phyloP scores from a whole-genome alignment of 2,888 invertebrate genomes.

The Thyatira batis region DNA sequence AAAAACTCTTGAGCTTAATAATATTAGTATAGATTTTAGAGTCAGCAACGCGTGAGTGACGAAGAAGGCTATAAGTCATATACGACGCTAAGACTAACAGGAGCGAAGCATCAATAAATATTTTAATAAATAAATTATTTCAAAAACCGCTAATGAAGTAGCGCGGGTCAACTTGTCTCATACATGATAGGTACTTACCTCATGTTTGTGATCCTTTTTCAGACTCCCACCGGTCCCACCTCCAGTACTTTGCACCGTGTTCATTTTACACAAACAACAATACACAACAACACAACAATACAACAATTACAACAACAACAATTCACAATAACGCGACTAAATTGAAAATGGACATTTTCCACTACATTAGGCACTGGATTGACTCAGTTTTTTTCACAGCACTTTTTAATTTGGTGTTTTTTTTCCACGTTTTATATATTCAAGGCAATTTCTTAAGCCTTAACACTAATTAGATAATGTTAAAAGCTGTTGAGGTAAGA shows the following conservation, averaged over 20 bases:
- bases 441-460: no score
- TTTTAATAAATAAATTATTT: no score
- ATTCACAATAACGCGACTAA: conserved; percentile 29
- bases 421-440: not conserved
- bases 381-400: conserved; percentile 50
- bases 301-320: conserved; percentile 19
- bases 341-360: conserved; percentile 61
- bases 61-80: no score
- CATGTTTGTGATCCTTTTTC: conserved; percentile 83
- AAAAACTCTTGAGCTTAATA: no score
- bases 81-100: no score
- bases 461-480: no score
- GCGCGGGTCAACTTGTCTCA: no score
- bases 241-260: conserved; percentile 85
- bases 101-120: no score
- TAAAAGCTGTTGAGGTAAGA: no score
- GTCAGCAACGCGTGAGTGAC: no score
- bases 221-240: conserved; percentile 82
- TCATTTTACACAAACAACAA: conserved; percentile 66
- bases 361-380: conserved; percentile 64
- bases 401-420: conserved; percentile 21
- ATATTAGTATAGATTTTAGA: no score
- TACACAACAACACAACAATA: conserved; percentile 11
- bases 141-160: no score
- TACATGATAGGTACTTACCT: conserved; percentile 62